Conservation (phyloP, 2,888 invertebrate genomes). For the Lasius fuliginosus region DNA sequence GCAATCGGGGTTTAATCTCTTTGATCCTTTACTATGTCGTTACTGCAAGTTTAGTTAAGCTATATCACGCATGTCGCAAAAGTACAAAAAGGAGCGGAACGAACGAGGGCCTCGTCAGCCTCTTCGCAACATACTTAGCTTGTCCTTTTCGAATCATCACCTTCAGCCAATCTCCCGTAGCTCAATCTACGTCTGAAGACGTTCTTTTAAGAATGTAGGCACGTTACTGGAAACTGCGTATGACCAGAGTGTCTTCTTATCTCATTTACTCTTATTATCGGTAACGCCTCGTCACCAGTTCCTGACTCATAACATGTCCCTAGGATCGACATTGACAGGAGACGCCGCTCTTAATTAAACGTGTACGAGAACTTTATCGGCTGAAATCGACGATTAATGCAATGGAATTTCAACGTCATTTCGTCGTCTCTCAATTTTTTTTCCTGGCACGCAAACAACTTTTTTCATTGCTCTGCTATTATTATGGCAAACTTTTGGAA, state of each 20-base stretch:
- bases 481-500: background rate
- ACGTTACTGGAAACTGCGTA: slow-evolving; percentile 53
- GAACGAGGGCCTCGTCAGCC: background rate
- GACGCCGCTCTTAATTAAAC: slow-evolving; percentile 79
- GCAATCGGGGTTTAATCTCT: slow-evolving; percentile 33
- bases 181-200: slow-evolving; percentile 51
- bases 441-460: slow-evolving; percentile 23
- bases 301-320: slow-evolving; percentile 72
- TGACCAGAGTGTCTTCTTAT: slow-evolving; percentile 69
- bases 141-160: slow-evolving; percentile 53
- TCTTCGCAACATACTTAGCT: background rate
- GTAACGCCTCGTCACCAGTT: slow-evolving; percentile 57
- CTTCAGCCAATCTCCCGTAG: slow-evolving; percentile 20
- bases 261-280: slow-evolving; percentile 74
- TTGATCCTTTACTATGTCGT: background rate
- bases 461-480: slow-evolving; percentile 20
- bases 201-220: too few relatives aligned
- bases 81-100: background rate
- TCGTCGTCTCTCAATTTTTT: slow-evolving; percentile 44
- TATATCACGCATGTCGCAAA: background rate
- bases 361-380: slow-evolving; percentile 41
- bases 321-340: slow-evolving; percentile 64
- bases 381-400: slow-evolving; percentile 33
- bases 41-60: background rate
- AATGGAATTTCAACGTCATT: slow-evolving; percentile 31